Percentiles rank a stretch among this genome's conserved stretches.
Conservation (phyloP, 2,113 vertebrate species). For the Burhinus oedicnemus region DNA sequence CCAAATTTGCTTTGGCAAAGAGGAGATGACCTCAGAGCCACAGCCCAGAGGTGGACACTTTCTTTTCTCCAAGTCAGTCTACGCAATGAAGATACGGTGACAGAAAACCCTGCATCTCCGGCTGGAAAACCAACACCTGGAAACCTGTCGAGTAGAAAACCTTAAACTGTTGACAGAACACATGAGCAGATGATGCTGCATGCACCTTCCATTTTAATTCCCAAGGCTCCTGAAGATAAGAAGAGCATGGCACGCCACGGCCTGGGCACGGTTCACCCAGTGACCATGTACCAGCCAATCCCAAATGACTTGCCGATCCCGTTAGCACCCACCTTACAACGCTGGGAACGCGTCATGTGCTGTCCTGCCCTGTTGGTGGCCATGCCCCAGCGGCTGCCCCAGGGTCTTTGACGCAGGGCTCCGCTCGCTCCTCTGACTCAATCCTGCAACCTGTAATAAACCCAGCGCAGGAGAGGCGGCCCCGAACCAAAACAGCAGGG, state of each 20-base stretch:
- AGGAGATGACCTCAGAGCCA: not conserved
- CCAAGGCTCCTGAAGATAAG: not conserved
- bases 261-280: not conserved
- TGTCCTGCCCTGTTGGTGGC: not conserved
- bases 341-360: rapidly evolving
- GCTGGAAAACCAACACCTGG: not conserved
- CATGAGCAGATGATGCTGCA: not conserved
- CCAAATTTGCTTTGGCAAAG: not conserved
- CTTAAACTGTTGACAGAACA: not conserved
- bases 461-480: not conserved
- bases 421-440: not conserved
- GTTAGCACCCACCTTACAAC: rapidly evolving
- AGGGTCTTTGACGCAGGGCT: not conserved
- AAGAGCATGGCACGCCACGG: rapidly evolving
- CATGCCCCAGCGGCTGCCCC: not conserved
- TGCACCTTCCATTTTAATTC: not conserved
- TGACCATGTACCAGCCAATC: rapidly evolving
- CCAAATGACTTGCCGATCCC: rapidly evolving
- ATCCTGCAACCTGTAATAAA: not conserved
- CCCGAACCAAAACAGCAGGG: not conserved
- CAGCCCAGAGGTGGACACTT: not conserved
- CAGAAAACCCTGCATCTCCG: not conserved
- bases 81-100: not conserved
- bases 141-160: not conserved
- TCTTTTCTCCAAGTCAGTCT: not conserved